Evolutionary conservation across 2,797 vertebrate genomes (phyloP).

Genomic region (Malacoctenus gilli): DNA sequence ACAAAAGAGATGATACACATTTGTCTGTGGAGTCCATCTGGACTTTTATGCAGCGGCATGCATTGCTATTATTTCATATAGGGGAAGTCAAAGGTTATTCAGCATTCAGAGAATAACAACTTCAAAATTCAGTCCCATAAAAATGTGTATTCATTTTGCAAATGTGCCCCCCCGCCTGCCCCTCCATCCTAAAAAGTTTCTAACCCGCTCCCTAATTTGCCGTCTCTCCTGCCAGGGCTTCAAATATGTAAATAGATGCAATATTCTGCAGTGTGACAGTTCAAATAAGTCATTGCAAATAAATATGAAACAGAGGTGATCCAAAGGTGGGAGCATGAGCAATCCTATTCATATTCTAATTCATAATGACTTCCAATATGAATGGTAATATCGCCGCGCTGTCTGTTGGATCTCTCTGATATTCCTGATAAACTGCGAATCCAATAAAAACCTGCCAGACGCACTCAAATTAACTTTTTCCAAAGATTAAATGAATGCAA

Average conservation of each 20-base stretch:
- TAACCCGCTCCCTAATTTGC: too few species aligned
- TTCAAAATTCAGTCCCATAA: too few species aligned
- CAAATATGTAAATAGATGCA: conserved; percentile 26
- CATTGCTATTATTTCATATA: not conserved
- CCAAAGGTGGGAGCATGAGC: conserved; percentile 29
- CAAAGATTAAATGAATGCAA: conserved; percentile 40
- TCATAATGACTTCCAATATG: conserved; percentile 31
- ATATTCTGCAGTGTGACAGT: conserved; percentile 24
- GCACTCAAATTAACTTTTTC: conserved; percentile 44
- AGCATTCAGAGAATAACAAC: not conserved
- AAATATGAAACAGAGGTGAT: conserved; percentile 28
- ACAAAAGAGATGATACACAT: too few species aligned
- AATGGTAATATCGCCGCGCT: conserved; percentile 48
- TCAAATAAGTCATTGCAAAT: conserved; percentile 30
- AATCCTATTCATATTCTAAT: conserved; percentile 33
- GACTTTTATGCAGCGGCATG: not conserved
- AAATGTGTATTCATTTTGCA: not conserved
- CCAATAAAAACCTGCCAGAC: conserved; percentile 59
- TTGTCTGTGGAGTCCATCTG: not conserved
- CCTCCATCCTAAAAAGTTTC: too few species aligned
- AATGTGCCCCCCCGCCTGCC: not conserved
- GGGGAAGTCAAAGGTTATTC: not conserved
- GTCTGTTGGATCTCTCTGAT: conserved; percentile 41
- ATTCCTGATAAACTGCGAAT: conserved; percentile 49
- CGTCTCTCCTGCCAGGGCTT: not conserved